Conservation (phyloP, 2,888 invertebrate genomes). For the Diplazon laetatorius region DNA sequence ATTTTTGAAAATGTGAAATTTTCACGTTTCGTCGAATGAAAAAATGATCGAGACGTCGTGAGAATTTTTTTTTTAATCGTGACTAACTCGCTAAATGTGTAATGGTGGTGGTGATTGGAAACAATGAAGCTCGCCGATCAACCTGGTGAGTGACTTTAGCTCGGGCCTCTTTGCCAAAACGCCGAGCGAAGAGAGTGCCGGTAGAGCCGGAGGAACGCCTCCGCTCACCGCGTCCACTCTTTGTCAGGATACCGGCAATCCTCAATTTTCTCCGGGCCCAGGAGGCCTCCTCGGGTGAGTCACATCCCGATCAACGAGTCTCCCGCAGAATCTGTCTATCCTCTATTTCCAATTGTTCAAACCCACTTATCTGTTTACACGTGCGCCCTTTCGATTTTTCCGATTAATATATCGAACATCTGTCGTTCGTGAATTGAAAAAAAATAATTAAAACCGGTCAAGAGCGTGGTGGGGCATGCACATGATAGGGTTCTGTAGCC, state of each 20-base stretch:
- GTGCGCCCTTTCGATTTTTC: no score
- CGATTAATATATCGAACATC: no score
- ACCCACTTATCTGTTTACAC: slow-evolving; percentile 22
- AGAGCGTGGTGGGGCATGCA: no score
- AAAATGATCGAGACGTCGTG: slow-evolving; percentile 48
- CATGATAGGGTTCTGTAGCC: no score
- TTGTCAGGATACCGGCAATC: slow-evolving; percentile 80
- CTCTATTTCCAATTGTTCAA: slow-evolving; percentile 13
- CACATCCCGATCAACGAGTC: slow-evolving; percentile 74
- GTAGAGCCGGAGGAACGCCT: slow-evolving; percentile 85
- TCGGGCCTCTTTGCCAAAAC: slow-evolving; percentile 97
- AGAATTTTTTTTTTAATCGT: slow-evolving; percentile 41
- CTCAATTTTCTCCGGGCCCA: slow-evolving; percentile 81
- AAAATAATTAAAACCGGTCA: no score
- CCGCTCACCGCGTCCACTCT: slow-evolving; percentile 85
- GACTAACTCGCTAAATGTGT: slow-evolving; percentile 76
- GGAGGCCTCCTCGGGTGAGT: slow-evolving; percentile 81
- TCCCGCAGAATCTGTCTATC: slow-evolving; percentile 63
- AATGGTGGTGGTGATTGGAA: slow-evolving; percentile 73
- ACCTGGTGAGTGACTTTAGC: slow-evolving; percentile 97
- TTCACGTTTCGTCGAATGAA: slow-evolving; percentile 20
- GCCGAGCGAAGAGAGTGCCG: slow-evolving; percentile 93
- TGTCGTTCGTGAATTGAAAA: no score
- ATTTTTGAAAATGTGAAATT: not conserved
- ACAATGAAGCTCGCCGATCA: slow-evolving; percentile 91